Evolutionary conservation across 2,888 invertebrate species (phyloP).

Genomic region (Diachrysia chrysitis): DNA sequence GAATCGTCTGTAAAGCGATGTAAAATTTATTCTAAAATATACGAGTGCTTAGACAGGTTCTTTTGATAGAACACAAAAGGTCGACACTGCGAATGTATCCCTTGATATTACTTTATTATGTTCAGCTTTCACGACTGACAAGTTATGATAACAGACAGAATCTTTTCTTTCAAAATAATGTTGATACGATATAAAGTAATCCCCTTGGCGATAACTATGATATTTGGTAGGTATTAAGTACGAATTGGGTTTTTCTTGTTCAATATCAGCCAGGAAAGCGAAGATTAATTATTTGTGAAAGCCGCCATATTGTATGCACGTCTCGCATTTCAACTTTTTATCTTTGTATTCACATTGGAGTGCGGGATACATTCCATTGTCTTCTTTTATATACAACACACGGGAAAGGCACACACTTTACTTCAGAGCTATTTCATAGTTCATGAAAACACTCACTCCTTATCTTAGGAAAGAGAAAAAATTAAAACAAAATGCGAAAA

Average conservation of each 20-base stretch:
- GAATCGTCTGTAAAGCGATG: slow-evolving; percentile 46
- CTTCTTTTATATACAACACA: slow-evolving; percentile 46
- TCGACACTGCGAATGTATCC: slow-evolving; percentile 54
- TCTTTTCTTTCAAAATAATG: slow-evolving; percentile 20
- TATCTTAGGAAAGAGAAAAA: slow-evolving; percentile 41
- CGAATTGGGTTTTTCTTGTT: not conserved
- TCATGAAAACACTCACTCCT: slow-evolving; percentile 52
- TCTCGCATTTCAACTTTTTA: slow-evolving; percentile 24
- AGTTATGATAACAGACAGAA: slow-evolving; percentile 26
- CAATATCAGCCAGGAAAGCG: not conserved
- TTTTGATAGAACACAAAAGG: slow-evolving; percentile 50
- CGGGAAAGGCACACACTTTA: slow-evolving; percentile 61
- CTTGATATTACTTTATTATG: slow-evolving; percentile 35
- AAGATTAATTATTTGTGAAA: slow-evolving; percentile 17
- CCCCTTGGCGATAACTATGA: not conserved
- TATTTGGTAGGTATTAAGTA: not conserved
- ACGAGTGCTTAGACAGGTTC: slow-evolving; percentile 48
- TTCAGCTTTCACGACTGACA: slow-evolving; percentile 27
- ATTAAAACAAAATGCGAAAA: slow-evolving; percentile 45
- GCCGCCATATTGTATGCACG: slow-evolving; percentile 21
- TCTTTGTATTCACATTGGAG: slow-evolving; percentile 33
- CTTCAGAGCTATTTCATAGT: slow-evolving; percentile 51
- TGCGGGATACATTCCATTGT: slow-evolving; percentile 55
- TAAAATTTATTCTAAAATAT: slow-evolving; percentile 56
- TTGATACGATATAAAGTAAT: slow-evolving; percentile 12